A percentile compares a stretch with the other conserved stretches of the same genome.
Evolutionary conservation across 2,797 vertebrate genomes (phyloP).

Genomic region (Diplodus puntazzo): DNA sequence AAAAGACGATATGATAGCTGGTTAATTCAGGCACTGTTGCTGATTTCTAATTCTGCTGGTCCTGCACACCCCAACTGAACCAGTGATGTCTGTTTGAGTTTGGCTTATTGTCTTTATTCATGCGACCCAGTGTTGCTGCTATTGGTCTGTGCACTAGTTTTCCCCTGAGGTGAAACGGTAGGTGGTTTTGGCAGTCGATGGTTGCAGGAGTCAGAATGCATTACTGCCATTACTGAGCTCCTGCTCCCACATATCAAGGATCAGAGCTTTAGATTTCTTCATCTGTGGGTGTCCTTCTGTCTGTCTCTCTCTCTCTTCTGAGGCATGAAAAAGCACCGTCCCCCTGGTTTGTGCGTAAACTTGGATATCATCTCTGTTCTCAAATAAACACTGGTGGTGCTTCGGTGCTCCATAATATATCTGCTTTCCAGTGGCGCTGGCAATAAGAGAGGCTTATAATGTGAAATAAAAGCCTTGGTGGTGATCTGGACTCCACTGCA

Average conservation of each 20-base stretch:
- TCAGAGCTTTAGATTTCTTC: slow-evolving; percentile 11
- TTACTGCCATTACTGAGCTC: slow-evolving; percentile 51
- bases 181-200: slow-evolving; percentile 62
- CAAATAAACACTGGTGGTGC: slow-evolving; percentile 40
- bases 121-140: background rate
- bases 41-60: background rate
- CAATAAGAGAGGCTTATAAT: slow-evolving; percentile 43
- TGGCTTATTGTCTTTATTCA: slow-evolving; percentile 39
- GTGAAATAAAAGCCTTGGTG: slow-evolving; percentile 52
- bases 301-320: slow-evolving; percentile 15
- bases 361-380: slow-evolving; percentile 37
- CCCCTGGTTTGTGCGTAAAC: slow-evolving; percentile 33
- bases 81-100: slow-evolving; percentile 7
- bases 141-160: slow-evolving; percentile 30
- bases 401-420: slow-evolving; percentile 19
- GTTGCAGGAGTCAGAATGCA: slow-evolving; percentile 64
- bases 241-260: slow-evolving; percentile 25
- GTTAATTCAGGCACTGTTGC: background rate
- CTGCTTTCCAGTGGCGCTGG: slow-evolving; percentile 36
- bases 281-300: slow-evolving; percentile 21
- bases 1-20: background rate
- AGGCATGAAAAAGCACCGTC: slow-evolving; percentile 23
- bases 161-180: slow-evolving; percentile 32
- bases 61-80: slow-evolving; percentile 14
- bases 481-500: slow-evolving; percentile 39